Evolutionary conservation across 2,797 vertebrate genomes (phyloP).

Genomic region (Anisognathus igniventris): DNA sequence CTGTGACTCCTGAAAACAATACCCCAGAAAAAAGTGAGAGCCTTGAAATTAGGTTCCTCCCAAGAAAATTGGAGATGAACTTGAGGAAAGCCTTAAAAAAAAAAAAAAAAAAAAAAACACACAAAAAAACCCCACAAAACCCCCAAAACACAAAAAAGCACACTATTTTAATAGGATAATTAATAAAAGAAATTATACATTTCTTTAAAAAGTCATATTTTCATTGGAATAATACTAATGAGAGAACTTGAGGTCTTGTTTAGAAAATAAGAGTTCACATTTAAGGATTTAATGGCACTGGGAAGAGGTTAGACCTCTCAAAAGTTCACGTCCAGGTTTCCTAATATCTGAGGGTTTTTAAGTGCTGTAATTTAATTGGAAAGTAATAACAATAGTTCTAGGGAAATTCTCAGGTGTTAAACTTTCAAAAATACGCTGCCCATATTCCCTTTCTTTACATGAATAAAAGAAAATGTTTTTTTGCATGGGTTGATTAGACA

Average conservation of each 20-base stretch:
- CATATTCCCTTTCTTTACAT: background rate
- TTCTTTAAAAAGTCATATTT: background rate
- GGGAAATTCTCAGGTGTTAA: background rate
- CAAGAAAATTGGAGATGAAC: background rate
- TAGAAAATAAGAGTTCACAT: background rate
- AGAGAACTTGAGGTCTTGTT: slow-evolving; percentile 10
- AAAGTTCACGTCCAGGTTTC: slow-evolving; percentile 23
- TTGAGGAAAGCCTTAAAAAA: background rate
- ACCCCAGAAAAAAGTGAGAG: background rate
- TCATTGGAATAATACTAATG: background rate
- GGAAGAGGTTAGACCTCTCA: slow-evolving; percentile 30
- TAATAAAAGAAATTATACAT: background rate
- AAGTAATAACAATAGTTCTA: slow-evolving; percentile 2
- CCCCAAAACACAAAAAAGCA: background rate
- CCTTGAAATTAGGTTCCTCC: background rate
- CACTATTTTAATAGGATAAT: background rate
- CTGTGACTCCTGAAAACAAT: background rate
- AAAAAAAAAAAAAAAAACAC: background rate
- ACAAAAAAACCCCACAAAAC: no score
- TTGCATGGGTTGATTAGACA: background rate
- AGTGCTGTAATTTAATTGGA: slow-evolving; percentile 9
- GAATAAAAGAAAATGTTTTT: background rate
- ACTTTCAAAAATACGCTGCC: background rate
- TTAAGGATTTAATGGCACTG: slow-evolving; percentile 14
- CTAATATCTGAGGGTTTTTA: background rate